phyloP scores from a whole-genome alignment of 2,113 vertebrate genomes.

The Muntiacus reevesi region DNA sequence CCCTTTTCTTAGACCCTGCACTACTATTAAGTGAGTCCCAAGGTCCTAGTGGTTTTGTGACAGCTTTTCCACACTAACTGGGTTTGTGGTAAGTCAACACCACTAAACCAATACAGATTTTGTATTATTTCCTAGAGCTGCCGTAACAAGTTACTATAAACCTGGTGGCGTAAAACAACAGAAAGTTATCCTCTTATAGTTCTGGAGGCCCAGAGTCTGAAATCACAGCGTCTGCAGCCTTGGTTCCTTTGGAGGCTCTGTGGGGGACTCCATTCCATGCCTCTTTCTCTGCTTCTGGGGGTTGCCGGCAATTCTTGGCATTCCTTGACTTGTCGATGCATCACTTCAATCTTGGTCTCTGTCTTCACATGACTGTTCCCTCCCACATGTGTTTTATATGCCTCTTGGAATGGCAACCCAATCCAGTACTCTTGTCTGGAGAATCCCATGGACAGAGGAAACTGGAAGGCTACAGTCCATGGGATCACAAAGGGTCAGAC shows the following conservation, averaged over 20 bases:
- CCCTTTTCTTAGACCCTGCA: background rate
- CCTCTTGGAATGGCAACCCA: background rate
- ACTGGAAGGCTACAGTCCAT: background rate
- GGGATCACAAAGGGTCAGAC: background rate
- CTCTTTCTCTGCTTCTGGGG: background rate
- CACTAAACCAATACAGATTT: background rate
- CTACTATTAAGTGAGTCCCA: background rate
- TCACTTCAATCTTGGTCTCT: background rate
- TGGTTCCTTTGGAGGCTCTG: background rate
- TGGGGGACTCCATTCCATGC: background rate
- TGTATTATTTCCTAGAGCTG: background rate
- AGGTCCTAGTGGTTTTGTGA: background rate
- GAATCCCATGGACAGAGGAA: background rate
- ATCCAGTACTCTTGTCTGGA: background rate
- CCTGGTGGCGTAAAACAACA: background rate
- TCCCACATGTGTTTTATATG: background rate
- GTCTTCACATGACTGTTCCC: background rate
- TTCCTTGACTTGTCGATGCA: background rate
- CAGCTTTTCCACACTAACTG: background rate
- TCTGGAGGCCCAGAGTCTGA: background rate
- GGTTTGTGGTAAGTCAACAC: background rate
- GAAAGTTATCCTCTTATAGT: background rate
- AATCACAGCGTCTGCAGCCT: background rate
- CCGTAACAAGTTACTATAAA: background rate
- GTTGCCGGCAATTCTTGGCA: background rate